phyloP scores from a whole-genome alignment of 1,140 invertebrate species.

The Zophobas morio region DNA sequence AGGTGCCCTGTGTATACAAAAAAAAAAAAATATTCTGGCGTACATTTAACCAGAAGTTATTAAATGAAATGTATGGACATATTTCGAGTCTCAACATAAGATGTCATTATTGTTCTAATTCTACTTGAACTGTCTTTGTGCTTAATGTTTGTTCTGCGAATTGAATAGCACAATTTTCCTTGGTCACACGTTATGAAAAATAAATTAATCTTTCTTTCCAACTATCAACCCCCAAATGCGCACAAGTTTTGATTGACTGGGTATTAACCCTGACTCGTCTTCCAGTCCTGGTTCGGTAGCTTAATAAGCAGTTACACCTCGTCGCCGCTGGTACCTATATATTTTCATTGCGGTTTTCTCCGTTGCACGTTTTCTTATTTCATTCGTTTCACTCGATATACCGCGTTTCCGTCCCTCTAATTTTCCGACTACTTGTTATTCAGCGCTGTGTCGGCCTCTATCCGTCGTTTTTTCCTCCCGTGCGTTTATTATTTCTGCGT shows the following conservation, averaged over 20 bases:
- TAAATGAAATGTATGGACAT: too few relatives aligned
- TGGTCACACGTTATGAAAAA: neutral
- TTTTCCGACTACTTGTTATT: conserved; percentile 59
- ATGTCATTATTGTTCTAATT: too few relatives aligned
- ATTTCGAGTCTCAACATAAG: too few relatives aligned
- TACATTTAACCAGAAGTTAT: too few relatives aligned
- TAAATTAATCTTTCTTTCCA: neutral
- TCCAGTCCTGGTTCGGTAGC: conserved; percentile 4
- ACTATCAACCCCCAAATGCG: neutral
- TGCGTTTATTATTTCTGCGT: conserved; percentile 59
- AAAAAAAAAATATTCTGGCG: too few relatives aligned
- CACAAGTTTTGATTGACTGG: conserved; percentile 1
- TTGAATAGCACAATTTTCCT: neutral
- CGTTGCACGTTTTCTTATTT: conserved; percentile 45
- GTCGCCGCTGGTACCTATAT: conserved; percentile 38
- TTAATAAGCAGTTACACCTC: conserved; percentile 48
- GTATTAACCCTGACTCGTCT: neutral
- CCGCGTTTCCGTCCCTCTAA: conserved; percentile 50
- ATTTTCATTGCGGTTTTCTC: conserved; percentile 51
- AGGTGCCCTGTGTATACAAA: too few relatives aligned
- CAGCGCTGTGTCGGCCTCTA: conserved; percentile 48
- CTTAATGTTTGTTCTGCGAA: too few relatives aligned
- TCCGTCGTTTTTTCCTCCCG: conserved; percentile 42
- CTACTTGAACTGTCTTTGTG: too few relatives aligned
- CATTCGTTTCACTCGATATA: conserved; percentile 55